These are phyloP conservation scores for Crotalus tigris DNA, from an alignment of 2,113 vertebrate genomes.

Conservation along the genomic window DNA sequence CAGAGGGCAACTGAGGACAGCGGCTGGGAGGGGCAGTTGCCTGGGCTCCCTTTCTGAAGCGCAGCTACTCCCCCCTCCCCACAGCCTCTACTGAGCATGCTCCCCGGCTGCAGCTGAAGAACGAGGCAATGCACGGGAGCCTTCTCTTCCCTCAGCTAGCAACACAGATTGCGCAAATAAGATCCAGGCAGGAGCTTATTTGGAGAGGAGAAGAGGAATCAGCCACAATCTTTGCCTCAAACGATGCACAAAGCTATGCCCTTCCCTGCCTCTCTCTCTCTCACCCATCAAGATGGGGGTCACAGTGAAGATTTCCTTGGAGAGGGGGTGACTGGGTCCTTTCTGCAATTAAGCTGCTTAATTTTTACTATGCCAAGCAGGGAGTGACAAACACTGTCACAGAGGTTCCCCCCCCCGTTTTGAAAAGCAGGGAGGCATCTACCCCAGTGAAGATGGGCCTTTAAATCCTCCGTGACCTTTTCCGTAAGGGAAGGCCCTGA, in stretches of 20 bases:
- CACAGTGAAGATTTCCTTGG: neutral
- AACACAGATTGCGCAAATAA: neutral
- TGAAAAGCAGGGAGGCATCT: neutral
- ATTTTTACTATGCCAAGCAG: neutral
- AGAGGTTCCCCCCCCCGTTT: neutral
- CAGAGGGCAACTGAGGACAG: conserved; percentile 25
- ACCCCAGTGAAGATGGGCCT: neutral
- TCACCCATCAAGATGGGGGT: neutral
- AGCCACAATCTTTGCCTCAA: neutral
- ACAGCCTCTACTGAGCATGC: neutral
- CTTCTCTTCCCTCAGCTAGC: no score
- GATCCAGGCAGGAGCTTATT: neutral
- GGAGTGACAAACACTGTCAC: neutral
- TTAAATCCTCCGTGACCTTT: neutral
- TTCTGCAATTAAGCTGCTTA: neutral
- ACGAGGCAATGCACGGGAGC: neutral
- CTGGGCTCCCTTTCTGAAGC: neutral
- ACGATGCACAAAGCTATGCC: neutral
- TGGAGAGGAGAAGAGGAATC: neutral
- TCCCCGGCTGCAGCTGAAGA: neutral
- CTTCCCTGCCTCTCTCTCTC: neutral
- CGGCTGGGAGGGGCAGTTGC: neutral
- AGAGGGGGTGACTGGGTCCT: neutral
- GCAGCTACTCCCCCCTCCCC: neutral
- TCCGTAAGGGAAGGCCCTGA: neutral